These are phyloP conservation scores for Cyprinodon variegatus DNA, from an alignment of 2,113 vertebrate species.

Conservation along the genomic window DNA sequence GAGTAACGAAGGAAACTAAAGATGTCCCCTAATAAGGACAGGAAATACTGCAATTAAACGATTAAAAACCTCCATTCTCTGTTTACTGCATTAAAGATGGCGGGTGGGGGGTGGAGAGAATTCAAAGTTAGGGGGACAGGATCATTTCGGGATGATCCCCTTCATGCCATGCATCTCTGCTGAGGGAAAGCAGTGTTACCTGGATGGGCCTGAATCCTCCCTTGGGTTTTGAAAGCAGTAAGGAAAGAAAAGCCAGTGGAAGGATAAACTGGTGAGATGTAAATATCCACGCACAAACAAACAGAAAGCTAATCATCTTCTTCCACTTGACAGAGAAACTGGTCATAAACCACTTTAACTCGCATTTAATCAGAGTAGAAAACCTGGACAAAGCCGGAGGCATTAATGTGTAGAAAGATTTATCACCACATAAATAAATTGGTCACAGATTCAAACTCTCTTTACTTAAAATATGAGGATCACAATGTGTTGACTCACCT, in stretches of 20 bases:
- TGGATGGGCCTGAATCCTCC: constrained; percentile 99
- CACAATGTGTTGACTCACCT: background rate
- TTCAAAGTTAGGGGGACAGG: constrained; percentile 32
- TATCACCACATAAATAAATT: too few species aligned
- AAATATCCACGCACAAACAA: constrained; percentile 43
- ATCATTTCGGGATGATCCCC: constrained; percentile 42
- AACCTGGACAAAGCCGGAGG: too few species aligned
- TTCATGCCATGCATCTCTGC: constrained; percentile 79
- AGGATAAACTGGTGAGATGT: constrained; percentile 81
- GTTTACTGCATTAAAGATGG: constrained; percentile 29
- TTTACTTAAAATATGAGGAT: background rate
- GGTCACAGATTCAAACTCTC: background rate
- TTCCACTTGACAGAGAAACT: constrained; percentile 14
- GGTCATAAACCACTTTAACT: constrained; percentile 1
- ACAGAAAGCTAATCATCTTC: constrained; percentile 22
- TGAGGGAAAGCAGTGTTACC: constrained; percentile 75
- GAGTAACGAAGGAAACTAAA: constrained; percentile 35
- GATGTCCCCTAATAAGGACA: constrained; percentile 34
- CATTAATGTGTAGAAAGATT: too few species aligned
- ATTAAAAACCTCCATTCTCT: constrained; percentile 11
- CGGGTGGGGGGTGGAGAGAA: constrained; percentile 6
- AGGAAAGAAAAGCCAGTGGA: constrained; percentile 97
- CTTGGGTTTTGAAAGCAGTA: constrained; percentile 95
- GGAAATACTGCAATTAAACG: constrained; percentile 16
- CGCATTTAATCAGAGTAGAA: background rate